Base-by-base conservation (phyloP, 2,113 vertebrate genomes). In the Carettochelys insculpta region DNA sequence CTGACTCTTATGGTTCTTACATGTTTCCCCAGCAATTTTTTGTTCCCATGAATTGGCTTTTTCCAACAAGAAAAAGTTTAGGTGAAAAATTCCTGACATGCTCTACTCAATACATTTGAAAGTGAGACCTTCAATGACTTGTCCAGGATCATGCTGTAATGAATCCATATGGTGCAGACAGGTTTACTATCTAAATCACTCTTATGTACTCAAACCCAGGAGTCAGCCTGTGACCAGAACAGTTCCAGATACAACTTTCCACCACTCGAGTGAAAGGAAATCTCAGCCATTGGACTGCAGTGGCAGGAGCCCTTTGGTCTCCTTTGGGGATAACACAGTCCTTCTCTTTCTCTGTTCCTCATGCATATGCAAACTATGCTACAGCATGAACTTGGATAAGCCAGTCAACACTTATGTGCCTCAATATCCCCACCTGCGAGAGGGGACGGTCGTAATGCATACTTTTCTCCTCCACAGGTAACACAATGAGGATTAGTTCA, bases 111-210 rank as follows among this genome's bases (percentile, higher is more conserved):
- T 22, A 73, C 16, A 34, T 83, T 19, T 0, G 38, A 83, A 81
- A 43, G 52, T 17, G n/a, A 61, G 65, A 16, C 61, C 89, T 86
- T 75, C 71, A 27, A 16, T 29, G 11, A 45, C 41, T 43, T 45
- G 41, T 11, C 71, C 22, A 75, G 13, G 38, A 41, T 75, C 41
- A 75, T 13, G 8, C 12, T 45, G 68, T 41, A 27, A 45, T 73
- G 43, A 80, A 90, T 83, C n/a, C 71, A 3, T 82, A 86, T 78
- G 87, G 77, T 92, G 27, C 61, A 86, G 89, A 88, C 82, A 92
- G 92, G 90, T 94, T 92, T 90, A 83, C 85, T 78, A 73, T 73
- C 92, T 88, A 89, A 94, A 90, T 94, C 85, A 83, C 65, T 77
- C 87, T 76, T 45, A 45, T 68, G 71, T 45, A 78, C 68, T 76